Percentiles rank a stretch among this genome's conserved stretches.
Conservation (phyloP, 2,113 vertebrate genomes). For the Syngnathoides biaculeatus region DNA sequence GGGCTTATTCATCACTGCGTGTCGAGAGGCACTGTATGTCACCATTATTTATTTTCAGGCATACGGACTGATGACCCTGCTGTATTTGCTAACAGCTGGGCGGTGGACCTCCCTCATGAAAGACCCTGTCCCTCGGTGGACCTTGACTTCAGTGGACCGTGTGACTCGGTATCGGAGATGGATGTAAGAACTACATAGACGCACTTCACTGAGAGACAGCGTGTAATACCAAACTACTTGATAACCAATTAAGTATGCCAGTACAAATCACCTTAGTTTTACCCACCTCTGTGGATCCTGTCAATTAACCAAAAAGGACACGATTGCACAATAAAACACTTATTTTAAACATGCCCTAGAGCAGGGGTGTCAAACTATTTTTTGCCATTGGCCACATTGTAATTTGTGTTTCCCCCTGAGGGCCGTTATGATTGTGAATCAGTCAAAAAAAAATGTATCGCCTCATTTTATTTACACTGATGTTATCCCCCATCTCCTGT, state of each 20-base stretch:
- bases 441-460: too few species aligned
- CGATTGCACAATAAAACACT: too few species aligned
- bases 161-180: constrained; percentile 81
- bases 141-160: constrained; percentile 88
- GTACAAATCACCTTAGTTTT: background rate
- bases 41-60: constrained; percentile 50
- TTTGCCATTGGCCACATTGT: too few species aligned
- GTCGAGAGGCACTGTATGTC: background rate
- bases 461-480: too few species aligned
- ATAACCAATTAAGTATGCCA: background rate
- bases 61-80: constrained; percentile 83
- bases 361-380: too few species aligned
- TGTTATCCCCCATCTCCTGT: background rate
- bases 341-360: too few species aligned
- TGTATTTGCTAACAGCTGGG: constrained; percentile 92
- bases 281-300: too few species aligned
- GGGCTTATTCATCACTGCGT: background rate
- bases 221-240: background rate
- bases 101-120: constrained; percentile 81
- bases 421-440: too few species aligned
- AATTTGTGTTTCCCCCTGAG: too few species aligned
- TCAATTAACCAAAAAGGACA: too few species aligned
- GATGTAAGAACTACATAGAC: constrained; percentile 76
- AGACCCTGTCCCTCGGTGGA: constrained; percentile 76
- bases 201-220: background rate